Conservation (phyloP, 2,113 vertebrate species). For the Scomber scombrus region DNA sequence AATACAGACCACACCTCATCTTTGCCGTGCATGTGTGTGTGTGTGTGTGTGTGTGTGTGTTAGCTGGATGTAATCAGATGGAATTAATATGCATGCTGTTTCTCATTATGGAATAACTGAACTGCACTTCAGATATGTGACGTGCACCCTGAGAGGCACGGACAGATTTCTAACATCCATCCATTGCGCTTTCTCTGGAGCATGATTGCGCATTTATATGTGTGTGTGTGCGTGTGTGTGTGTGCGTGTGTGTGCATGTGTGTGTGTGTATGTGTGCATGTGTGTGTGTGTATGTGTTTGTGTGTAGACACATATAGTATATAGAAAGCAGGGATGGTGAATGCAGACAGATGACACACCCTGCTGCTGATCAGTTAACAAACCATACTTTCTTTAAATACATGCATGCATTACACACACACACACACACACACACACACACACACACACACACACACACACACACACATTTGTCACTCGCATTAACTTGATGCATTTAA, state of each 20-base stretch:
- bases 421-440: no score
- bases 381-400: constrained; percentile 4
- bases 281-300: constrained; percentile 43
- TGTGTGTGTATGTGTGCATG: no score
- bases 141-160: constrained; percentile 50
- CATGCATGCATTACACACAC: neutral
- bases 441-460: no score
- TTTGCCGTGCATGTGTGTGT: constrained; percentile 38
- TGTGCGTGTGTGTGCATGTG: constrained; percentile 44
- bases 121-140: constrained; percentile 76
- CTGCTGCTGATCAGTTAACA: constrained; percentile 36
- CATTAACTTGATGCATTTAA: constrained; percentile 46
- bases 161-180: constrained; percentile 54
- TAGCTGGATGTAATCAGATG: constrained; percentile 81
- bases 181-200: constrained; percentile 6
- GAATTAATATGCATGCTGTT: constrained; percentile 85
- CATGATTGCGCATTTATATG: constrained; percentile 8
- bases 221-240: constrained; percentile 42
- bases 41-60: constrained; percentile 46
- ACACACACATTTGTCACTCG: constrained; percentile 39
- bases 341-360: constrained; percentile 33
- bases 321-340: constrained; percentile 16
- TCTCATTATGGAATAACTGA: constrained; percentile 83
- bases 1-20: constrained; percentile 75
- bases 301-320: constrained; percentile 19